Evolutionary conservation across 2,113 vertebrate genomes (phyloP), one percentile per base, ranked within the genome.

Genomic region (Telmatochromis brachygnathus): DNA sequence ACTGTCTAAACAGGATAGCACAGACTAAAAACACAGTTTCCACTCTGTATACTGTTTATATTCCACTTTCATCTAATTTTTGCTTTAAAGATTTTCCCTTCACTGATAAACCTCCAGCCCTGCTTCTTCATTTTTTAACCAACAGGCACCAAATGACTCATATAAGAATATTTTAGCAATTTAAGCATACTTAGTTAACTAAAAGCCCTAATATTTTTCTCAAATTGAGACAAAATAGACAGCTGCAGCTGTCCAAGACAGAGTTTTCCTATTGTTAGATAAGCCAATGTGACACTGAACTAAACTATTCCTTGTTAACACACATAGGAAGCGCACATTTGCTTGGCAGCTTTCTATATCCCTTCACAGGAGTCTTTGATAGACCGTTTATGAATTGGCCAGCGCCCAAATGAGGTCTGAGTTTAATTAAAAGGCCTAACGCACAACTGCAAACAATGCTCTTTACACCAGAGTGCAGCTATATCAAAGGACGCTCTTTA

Each of bases 1-100:
- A 89, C 80, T 89, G 84, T 86, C 92, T 91, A 91, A 95, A 95
- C 93, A 94, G 89, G 88, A 93, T 83, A 91, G 91, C 81, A 87
- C 58, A 9, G 82, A 89, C 47, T 26, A 33, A 82, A 82, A 83
- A 54, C 60, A 79, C 53, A 89, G 33, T 87, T 89, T 92, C 87
- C 92, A 91, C 83, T 83, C 82, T 80, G 73, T 15, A 81, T 82
- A 35, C 45, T 79, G 11, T 87, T 68, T 86, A 47, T 28, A 49
- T 47, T 49, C 42, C 39, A 49, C 14, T 81, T 81, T 80, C 85
- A 88, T 85, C 85, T 68, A 5, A 89, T 79, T 90, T 56, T 84
- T 86, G 17, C 84, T 86, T 82, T 54, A 45, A 49, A 19, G 9
- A 68, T 73, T 79, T 82, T 2, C 2, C 30, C 55, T 49, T 85